Conservation (phyloP, 2,888 invertebrate genomes). For the Dusona sp. region DNA sequence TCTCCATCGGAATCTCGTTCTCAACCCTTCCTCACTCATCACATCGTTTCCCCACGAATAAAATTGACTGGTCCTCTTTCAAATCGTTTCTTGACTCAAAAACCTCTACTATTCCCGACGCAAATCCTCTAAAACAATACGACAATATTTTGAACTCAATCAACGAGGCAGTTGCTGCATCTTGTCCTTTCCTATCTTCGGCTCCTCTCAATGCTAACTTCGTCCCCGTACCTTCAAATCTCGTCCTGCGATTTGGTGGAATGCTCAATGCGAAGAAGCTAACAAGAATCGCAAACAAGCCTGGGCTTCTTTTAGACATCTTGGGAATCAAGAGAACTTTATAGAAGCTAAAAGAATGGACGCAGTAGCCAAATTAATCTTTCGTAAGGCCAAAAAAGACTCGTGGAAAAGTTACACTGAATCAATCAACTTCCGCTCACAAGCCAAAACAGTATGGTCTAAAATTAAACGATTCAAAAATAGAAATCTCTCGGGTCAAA, state of each 20-base stretch:
- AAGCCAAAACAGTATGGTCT: neutral
- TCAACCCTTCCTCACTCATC: neutral
- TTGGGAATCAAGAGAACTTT: no score
- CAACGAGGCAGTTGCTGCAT: neutral
- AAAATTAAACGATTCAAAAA: constrained; percentile 21
- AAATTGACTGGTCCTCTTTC: neutral
- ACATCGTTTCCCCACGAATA: neutral
- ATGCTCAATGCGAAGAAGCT: no score
- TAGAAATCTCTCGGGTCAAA: no score
- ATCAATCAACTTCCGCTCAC: constrained; percentile 12
- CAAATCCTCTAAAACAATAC: neutral
- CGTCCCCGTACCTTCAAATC: neutral
- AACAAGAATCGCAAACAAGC: no score
- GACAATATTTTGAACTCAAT: neutral
- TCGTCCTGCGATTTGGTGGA: neutral
- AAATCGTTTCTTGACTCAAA: neutral
- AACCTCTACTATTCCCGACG: neutral
- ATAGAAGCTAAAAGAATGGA: no score
- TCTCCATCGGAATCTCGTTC: neutral
- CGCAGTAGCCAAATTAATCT: neutral
- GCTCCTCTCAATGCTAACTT: no score
- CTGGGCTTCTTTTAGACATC: no score
- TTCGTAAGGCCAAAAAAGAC: constrained; percentile 8
- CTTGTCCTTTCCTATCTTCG: no score
- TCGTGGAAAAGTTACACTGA: neutral